These are phyloP conservation scores for Nycticryphes semicollaris DNA, from an alignment of 2,113 vertebrate species.

Conservation along the genomic window DNA sequence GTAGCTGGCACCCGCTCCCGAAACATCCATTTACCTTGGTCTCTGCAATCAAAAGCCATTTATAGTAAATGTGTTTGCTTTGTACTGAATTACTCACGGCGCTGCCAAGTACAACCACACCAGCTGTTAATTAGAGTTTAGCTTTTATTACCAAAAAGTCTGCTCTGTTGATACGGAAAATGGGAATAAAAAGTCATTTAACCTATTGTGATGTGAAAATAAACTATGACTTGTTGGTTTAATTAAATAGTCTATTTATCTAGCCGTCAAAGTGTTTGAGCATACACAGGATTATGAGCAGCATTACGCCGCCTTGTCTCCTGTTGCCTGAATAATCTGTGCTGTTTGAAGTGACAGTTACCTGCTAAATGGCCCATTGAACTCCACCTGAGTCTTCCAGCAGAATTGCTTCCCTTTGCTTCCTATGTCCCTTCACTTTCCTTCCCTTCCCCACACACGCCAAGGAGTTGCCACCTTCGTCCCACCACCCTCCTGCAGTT, in stretches of 20 bases:
- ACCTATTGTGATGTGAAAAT: constrained; percentile 74
- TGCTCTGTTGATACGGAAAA: constrained; percentile 61
- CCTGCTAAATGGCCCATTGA: constrained; percentile 23
- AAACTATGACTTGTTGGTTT: constrained; percentile 58
- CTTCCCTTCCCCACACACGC: no score
- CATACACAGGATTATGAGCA: constrained; percentile 56
- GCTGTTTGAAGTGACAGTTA: constrained; percentile 16
- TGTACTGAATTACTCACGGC: constrained; percentile 32
- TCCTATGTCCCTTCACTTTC: no score
- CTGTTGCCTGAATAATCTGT: neutral
- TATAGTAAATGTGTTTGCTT: constrained; percentile 63
- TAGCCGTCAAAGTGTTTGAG: constrained; percentile 60
- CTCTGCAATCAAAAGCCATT: constrained; percentile 46
- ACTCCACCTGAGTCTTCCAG: neutral
- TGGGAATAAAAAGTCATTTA: constrained; percentile 57
- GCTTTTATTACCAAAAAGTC: constrained; percentile 59
- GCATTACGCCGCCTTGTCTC: constrained; percentile 10
- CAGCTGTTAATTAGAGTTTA: constrained; percentile 61
- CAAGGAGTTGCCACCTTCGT: neutral
- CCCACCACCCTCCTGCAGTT: accelerated
- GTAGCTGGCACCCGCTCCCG: neutral
- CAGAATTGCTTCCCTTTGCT: no score
- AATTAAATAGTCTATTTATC: constrained; percentile 72
- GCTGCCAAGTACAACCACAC: constrained; percentile 58
- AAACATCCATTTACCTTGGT: neutral